These are phyloP conservation scores for Eupithecia dodoneata DNA, from an alignment of 2,888 invertebrate species.

Conservation along the genomic window DNA sequence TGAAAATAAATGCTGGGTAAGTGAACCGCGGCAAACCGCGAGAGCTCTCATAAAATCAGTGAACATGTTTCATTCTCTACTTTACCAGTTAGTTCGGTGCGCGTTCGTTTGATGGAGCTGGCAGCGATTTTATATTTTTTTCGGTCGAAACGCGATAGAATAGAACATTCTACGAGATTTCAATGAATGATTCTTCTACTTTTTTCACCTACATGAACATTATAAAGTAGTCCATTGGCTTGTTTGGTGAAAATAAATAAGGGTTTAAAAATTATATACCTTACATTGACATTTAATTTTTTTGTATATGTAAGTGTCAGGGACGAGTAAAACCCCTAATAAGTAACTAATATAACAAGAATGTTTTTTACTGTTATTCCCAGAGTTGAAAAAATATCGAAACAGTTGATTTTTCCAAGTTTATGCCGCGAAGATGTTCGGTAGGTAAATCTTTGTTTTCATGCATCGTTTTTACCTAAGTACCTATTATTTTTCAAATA, in stretches of 20 bases:
- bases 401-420: neutral
- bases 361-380: neutral
- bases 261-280: neutral
- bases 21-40: neutral
- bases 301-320: no score
- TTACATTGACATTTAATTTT: no score
- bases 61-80: neutral
- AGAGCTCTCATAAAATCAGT: neutral
- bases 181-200: neutral
- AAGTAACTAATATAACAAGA: no score
- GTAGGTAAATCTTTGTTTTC: neutral
- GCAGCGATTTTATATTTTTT: neutral
- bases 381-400: neutral
- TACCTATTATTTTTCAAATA: no score
- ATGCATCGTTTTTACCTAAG: no score
- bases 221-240: no score
- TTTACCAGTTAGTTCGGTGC: neutral
- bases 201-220: no score
- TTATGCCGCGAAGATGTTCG: neutral
- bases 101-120: conserved; percentile 7
- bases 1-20: neutral
- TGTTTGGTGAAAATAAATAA: neutral
- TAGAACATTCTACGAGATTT: neutral
- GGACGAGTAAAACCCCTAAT: no score
- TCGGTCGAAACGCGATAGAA: neutral